Base-by-base conservation (phyloP, 2,113 vertebrate species). In the Psettodes erumei region DNA sequence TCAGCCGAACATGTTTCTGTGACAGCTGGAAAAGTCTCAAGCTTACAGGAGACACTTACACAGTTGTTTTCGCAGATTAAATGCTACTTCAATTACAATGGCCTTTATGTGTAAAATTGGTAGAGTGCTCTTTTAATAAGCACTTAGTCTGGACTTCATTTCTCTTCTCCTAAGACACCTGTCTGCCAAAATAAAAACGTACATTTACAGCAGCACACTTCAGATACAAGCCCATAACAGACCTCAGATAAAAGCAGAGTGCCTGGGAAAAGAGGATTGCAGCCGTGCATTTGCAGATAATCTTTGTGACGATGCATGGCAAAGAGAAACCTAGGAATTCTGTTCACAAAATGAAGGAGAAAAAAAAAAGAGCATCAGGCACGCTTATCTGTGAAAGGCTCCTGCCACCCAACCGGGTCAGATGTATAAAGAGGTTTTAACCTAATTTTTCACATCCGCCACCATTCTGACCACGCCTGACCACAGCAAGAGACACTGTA, bases 341-440 rank as follows among this genome's bases (percentile, higher is more conserved):
- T 86, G 87, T 88, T 89, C 77, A 71, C 76, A 85, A 83, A 90
- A 86, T 88, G 86, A 81, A 73, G 53, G 66, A 38, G 23, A 16
- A 50, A 27, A 75, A 70, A 81, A 77, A 76, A 84, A 80, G 87
- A 82, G 83, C 87, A 91, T 88, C 84, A 85, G 81, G 71, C 73
- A 75, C 30, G 89, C 81, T 92, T 84, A 92, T 89, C 90, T 92
- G 83, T 77, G 79, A 87, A 75, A 86, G 87, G 81, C 77, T 87
- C 81, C 77, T 64, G 70, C 89, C 71, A 65, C 69, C 82, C 86
- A 90, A 79, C 81, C 85, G 54, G 86, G 85, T 90, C 89, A 89
- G 55, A 91, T 83, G 80, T 89, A 89, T 91, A 88, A 91, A 90
- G 88, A 90, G 90, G 90, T 89, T 90, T 90, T 91, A 92, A 92